Percentiles rank a stretch among this genome's conserved stretches.
Evolutionary conservation across 2,113 vertebrate genomes (phyloP).

Genomic region (Alouatta palliata): DNA sequence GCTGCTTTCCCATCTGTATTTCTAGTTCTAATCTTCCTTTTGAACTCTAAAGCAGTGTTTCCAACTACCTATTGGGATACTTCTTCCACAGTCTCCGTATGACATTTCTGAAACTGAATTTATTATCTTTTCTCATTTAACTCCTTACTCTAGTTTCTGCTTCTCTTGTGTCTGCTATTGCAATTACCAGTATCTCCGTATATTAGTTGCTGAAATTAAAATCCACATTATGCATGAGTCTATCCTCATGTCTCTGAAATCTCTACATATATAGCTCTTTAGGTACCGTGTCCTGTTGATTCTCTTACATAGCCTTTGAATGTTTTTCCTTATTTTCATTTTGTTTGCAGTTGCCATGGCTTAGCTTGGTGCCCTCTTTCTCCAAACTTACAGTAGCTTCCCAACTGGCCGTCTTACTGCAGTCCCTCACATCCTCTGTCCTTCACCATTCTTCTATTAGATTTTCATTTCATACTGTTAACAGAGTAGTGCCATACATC

Average conservation of each 20-base stretch:
- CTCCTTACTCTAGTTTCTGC: not conserved
- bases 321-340: not conserved
- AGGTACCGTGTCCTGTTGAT: not conserved
- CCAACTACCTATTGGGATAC: not conserved
- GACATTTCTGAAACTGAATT: not conserved
- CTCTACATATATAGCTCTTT: not conserved
- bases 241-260: not conserved
- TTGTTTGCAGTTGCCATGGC: not conserved
- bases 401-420: not conserved
- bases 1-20: not conserved
- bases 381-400: not conserved
- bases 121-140: not conserved
- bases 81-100: not conserved
- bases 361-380: not conserved
- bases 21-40: not conserved
- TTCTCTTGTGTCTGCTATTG: not conserved
- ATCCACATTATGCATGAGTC: not conserved
- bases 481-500: not conserved
- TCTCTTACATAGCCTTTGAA: not conserved
- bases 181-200: not conserved
- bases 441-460: not conserved
- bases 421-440: not conserved
- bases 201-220: not conserved
- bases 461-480: not conserved
- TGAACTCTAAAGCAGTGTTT: not conserved